Evolutionary conservation across 2,797 vertebrate genomes (phyloP).

Genomic region (Semaprochilodus insignis): DNA sequence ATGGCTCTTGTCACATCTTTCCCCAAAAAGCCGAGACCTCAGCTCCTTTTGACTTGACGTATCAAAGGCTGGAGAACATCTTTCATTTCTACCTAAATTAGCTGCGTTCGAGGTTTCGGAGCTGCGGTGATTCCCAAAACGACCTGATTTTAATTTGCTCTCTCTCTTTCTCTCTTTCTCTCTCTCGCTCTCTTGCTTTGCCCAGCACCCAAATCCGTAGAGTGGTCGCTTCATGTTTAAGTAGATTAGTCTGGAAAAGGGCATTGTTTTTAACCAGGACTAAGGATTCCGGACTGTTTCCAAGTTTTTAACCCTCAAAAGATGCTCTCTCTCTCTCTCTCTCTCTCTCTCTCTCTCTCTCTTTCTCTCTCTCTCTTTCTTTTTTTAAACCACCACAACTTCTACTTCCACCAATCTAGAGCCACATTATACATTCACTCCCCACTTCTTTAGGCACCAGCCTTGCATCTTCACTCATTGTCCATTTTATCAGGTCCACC

Average conservation of each 20-base stretch:
- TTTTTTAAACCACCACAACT: not conserved
- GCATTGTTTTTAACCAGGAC: not conserved
- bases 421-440: too few relatives aligned
- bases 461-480: too few relatives aligned
- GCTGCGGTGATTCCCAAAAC: not conserved
- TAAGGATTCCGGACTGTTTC: not conserved
- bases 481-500: too few relatives aligned
- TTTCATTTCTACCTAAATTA: constrained; percentile 52
- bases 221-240: constrained; percentile 6
- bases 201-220: not conserved
- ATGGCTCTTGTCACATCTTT: constrained; percentile 63
- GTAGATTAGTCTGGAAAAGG: constrained; percentile 1
- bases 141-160: constrained; percentile 20
- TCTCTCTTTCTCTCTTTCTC: not conserved
- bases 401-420: too few relatives aligned
- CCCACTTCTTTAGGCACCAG: too few relatives aligned
- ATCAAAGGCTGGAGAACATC: constrained; percentile 57
- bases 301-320: not conserved
- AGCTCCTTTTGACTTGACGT: constrained; percentile 52
- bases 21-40: constrained; percentile 46
- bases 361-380: not conserved
- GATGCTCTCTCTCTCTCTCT: not conserved
- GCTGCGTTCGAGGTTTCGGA: constrained; percentile 43
- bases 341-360: not conserved
- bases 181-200: not conserved